These are phyloP conservation scores for Xiphydria camelus DNA, from an alignment of 2,888 invertebrate genomes.

Conservation along the genomic window DNA sequence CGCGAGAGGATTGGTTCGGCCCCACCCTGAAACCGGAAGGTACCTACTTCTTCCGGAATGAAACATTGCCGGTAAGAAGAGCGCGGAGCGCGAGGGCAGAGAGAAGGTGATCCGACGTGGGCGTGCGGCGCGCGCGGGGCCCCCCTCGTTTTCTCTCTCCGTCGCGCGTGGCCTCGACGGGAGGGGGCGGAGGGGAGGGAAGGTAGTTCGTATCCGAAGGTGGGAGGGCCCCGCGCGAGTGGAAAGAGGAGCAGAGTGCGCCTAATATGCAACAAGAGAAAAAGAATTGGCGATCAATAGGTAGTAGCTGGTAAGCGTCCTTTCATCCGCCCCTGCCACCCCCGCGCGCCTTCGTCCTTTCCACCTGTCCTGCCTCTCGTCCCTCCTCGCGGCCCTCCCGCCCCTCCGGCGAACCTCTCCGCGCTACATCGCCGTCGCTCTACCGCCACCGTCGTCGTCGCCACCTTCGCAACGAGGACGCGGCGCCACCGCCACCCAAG, in stretches of 20 bases:
- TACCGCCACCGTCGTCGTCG: not conserved
- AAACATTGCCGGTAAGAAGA: conserved; percentile 51
- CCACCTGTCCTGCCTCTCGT: conserved; percentile 34
- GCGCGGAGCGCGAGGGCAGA: conserved; percentile 37
- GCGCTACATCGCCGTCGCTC: conserved; percentile 16
- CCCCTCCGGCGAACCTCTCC: not conserved
- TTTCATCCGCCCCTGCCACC: conserved; percentile 50
- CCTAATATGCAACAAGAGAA: conserved; percentile 59
- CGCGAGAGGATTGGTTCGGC: too few species aligned
- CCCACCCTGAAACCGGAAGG: conserved; percentile 38
- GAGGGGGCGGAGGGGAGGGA: conserved; percentile 15
- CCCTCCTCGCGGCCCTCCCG: not conserved
- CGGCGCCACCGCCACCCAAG: too few species aligned
- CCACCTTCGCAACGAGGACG: too few species aligned
- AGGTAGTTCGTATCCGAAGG: conserved; percentile 25
- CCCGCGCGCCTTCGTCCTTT: conserved; percentile 42
- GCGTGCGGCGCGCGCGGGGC: too few species aligned
- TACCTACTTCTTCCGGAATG: conserved; percentile 47
- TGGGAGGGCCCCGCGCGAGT: conserved; percentile 13
- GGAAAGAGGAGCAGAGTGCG: conserved; percentile 47
- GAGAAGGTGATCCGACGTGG: conserved; percentile 23
- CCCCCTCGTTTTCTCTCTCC: too few species aligned
- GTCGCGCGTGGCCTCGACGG: too few species aligned
- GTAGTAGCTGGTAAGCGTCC: conserved; percentile 59
- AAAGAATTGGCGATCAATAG: conserved; percentile 59